phyloP scores from a whole-genome alignment of 2,888 invertebrate genomes.

The Ptycholaimellus sp. region DNA sequence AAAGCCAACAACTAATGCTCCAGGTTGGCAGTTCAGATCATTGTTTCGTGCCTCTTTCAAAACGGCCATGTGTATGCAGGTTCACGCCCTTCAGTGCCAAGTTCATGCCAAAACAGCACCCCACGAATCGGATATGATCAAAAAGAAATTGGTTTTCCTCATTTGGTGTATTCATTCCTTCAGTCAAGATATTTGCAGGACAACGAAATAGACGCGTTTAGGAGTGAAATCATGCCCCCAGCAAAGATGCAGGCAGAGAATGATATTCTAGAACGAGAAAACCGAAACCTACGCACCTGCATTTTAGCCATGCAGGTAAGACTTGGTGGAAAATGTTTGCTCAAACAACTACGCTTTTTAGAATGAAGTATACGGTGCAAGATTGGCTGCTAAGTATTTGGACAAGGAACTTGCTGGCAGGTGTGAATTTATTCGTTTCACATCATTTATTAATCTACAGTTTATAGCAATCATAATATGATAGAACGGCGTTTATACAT shows the following conservation, averaged over 20 bases:
- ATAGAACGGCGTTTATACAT: no score
- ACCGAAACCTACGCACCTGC: no score
- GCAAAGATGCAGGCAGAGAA: conserved; percentile 9
- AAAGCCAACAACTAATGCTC: conserved; percentile 39
- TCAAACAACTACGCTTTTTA: conserved; percentile 48
- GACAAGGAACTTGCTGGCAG: conserved; percentile 38
- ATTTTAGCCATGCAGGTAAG: no score
- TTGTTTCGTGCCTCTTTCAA: not conserved
- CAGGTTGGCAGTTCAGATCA: conserved; percentile 29
- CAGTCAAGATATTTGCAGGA: conserved; percentile 28
- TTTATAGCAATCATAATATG: no score
- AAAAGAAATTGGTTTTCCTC: conserved; percentile 33
- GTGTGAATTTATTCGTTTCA: not conserved
- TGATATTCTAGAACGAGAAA: conserved; percentile 9
- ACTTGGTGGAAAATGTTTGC: no score
- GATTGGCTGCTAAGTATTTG: conserved; percentile 57
- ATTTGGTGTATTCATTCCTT: no score
- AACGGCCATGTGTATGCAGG: conserved; percentile 6
- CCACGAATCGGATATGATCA: conserved; percentile 33
- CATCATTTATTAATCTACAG: no score
- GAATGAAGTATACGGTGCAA: conserved; percentile 57
- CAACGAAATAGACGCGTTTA: conserved; percentile 27
- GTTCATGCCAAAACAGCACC: conserved; percentile 25
- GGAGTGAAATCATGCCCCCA: conserved; percentile 17
- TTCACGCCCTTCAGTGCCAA: conserved; percentile 24